Evolutionary conservation across 64 coral and sea anemone genomes (phyloP), one percentile per base, ranked within the genome.

Genomic region (Montipora sp.): DNA sequence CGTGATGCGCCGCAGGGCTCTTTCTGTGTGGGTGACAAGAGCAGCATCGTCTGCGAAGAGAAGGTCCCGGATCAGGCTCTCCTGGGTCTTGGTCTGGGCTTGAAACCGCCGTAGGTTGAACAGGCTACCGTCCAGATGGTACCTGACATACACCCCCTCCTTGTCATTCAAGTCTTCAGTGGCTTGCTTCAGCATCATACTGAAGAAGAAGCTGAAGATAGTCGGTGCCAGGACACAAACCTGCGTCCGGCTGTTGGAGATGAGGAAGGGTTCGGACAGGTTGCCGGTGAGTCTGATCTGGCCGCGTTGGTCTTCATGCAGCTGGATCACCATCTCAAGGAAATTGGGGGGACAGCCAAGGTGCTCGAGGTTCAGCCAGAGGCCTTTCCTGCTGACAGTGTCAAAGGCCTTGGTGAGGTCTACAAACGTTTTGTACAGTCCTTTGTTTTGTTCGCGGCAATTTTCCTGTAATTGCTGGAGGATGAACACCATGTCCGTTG

Each of bases 211-310:
- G 36, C 36, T 36, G 36, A 36, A 36, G 27, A 36, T 7, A 1
- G 50, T 43, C 5, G 89, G 77, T 3, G 89, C 75, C 57, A 80
- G 59, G 44, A 90, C 75, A 70, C 77, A 90, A 48, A 77, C 89
- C 79, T 90, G 89, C 59, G 65, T 83, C 5, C 65, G 48, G 14
- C 89, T 18, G 18, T 91, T 91, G 3, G 27, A 3, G 16, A 83
- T 67, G 14, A 14, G 5, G 36, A 91, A 91, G 19, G 89, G 18
- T 6, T 48, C 65, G 3, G 78, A 91, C 12, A 74, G n/a, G 16
- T 20, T 36, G 0, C 75, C 77, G 3, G 44, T 45, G 53, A 66
- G 51, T 15, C 27, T 51, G 6, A 73, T 70, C 48, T 36, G 27
- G 27, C 27, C 27, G 1, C 27, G 27, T 36, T 36, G 27, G 27